phyloP scores from a whole-genome alignment of 2,113 vertebrate species.

The Xiphophorus couchianus region DNA sequence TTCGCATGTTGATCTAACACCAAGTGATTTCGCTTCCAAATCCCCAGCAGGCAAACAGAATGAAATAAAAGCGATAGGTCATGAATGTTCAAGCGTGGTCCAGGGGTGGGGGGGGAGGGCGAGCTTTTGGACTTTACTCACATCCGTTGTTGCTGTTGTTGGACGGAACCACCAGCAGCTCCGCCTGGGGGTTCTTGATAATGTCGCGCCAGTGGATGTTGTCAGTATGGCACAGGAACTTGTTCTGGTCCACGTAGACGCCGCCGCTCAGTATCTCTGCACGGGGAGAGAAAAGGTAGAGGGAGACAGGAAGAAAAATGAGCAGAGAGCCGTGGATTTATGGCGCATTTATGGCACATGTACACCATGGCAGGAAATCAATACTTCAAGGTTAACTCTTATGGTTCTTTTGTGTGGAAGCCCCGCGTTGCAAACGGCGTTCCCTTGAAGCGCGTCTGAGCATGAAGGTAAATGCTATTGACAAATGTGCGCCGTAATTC shows the following conservation, averaged over 20 bases:
- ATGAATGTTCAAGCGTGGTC: conserved; percentile 6
- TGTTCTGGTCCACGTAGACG: conserved; percentile 96
- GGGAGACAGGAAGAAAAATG: conserved; percentile 30
- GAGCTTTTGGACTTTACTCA: conserved; percentile 77
- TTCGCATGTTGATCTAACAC: conserved; percentile 67
- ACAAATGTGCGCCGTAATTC: conserved; percentile 63
- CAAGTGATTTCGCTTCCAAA: conserved; percentile 64
- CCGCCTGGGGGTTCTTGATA: conserved; percentile 90
- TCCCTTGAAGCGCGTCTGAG: conserved; percentile 57
- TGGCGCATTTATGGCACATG: conserved; percentile 45
- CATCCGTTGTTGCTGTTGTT: conserved; percentile 93
- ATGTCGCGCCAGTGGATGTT: conserved; percentile 98
- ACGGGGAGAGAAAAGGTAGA: background rate
- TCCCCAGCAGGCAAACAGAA: conserved; percentile 54
- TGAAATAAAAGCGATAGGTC: conserved; percentile 28
- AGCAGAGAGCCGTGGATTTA: conserved; percentile 38
- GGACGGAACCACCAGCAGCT: conserved; percentile 92
- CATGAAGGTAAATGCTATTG: conserved; percentile 73
- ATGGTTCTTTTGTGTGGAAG: conserved; percentile 49
- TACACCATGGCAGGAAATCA: conserved; percentile 67
- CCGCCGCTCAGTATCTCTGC: conserved; percentile 96
- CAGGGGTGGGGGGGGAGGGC: background rate
- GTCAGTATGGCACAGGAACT: conserved; percentile 94
- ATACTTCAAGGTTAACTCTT: conserved; percentile 72
- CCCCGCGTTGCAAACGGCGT: conserved; percentile 20